Evolutionary conservation across 2,888 invertebrate genomes (phyloP).

Genomic region (Drosophila prostipennis): DNA sequence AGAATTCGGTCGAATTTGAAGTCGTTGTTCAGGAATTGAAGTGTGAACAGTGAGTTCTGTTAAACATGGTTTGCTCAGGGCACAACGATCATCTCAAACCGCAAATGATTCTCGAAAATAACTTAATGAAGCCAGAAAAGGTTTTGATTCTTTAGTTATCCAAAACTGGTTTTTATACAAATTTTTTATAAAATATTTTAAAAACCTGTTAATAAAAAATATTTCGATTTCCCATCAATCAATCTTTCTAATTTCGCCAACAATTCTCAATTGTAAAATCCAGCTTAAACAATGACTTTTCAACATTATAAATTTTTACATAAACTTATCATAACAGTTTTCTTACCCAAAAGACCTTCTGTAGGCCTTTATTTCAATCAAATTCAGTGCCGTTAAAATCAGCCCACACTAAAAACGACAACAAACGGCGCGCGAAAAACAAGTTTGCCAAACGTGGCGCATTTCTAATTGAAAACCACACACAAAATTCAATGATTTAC

Average conservation of each 20-base stretch:
- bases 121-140: constrained; percentile 27
- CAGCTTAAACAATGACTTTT: not conserved
- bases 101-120: constrained; percentile 27
- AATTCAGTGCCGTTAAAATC: constrained; percentile 59
- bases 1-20: constrained; percentile 16
- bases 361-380: constrained; percentile 51
- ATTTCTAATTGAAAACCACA: constrained; percentile 71
- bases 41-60: constrained; percentile 15
- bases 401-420: constrained; percentile 48
- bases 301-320: not conserved
- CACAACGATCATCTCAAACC: constrained; percentile 19
- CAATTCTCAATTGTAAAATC: not conserved
- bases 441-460: constrained; percentile 70
- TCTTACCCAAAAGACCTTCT: constrained; percentile 19
- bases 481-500: constrained; percentile 52
- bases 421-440: constrained; percentile 49
- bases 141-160: not conserved
- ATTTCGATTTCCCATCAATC: constrained; percentile 5
- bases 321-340: no score
- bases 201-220: no score
- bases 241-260: not conserved
- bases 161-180: not conserved
- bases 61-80: constrained; percentile 1
- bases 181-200: no score
- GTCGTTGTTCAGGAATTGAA: constrained; percentile 15